Conservation (phyloP, 2,888 invertebrate species). For the Hemithea aestivaria region DNA sequence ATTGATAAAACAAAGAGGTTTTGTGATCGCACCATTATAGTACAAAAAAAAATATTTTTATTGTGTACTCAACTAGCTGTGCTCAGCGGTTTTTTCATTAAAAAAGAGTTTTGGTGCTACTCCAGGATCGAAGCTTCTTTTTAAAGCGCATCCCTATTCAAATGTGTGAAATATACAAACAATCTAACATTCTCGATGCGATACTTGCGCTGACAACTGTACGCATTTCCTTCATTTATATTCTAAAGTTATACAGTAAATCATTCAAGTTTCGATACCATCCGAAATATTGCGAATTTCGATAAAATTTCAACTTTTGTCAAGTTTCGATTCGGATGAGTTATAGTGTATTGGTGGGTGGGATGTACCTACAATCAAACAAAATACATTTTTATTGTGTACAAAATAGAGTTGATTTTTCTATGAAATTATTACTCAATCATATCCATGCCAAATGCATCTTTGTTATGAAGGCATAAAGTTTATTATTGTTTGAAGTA, state of each 20-base stretch:
- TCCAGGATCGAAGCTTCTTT: too few species aligned
- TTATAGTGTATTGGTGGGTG: conserved; percentile 38
- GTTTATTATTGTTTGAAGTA: background rate
- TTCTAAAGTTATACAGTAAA: conserved; percentile 50
- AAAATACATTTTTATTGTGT: background rate
- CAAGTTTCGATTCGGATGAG: conserved; percentile 46
- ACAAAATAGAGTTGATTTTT: background rate
- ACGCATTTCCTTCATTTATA: conserved; percentile 33
- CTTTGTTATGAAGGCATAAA: background rate
- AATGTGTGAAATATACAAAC: too few species aligned
- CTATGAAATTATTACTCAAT: background rate
- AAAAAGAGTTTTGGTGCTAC: too few species aligned
- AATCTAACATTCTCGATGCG: too few species aligned
- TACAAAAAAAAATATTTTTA: too few species aligned
- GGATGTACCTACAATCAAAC: background rate
- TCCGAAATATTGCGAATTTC: conserved; percentile 53
- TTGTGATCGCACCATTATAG: too few species aligned
- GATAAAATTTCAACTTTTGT: conserved; percentile 62
- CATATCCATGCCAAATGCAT: background rate
- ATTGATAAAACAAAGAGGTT: too few species aligned
- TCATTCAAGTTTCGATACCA: conserved; percentile 50
- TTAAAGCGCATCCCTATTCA: too few species aligned
- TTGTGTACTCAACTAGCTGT: too few species aligned
- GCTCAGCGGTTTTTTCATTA: too few species aligned
- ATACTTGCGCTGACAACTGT: conserved; percentile 23